Base-by-base conservation (phyloP, 2,888 invertebrate genomes). In the Acanthopleura granulata region DNA sequence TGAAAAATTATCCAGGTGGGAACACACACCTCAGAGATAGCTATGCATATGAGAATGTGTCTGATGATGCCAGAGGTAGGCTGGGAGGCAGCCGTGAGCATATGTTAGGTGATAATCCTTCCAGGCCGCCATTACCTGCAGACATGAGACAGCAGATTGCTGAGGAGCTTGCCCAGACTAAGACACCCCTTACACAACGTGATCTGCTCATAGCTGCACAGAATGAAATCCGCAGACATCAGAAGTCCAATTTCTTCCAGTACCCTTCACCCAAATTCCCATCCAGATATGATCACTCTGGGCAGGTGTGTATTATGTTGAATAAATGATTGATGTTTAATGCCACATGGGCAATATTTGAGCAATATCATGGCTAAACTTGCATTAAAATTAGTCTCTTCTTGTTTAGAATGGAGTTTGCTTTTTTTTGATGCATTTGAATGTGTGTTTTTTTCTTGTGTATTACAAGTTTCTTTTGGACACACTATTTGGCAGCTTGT, bases 111-210 rank as follows among this genome's bases (percentile, higher is more conserved):
- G 40, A 40, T 9, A 66, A 22, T 6, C 89, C 89, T 9, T 74
- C 77, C 16, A 76, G 89, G 71, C 89, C 89, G 18, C 88, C 89
- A 0, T 82, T 87, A n/a, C 89, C 89, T 0, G 82, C 82, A 0
- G 82, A 82, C 40, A 83, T 85, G 71, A 73, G 88, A 9, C 83
- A 84, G 70, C 81, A 85, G 79, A 81, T 88, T 50, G 86, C 87
- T 9, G 82, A 83, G 70, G 87, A 89, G 27, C 78, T 89, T 40
- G 89, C 88, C 9, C 78, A 86, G 72, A 76, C 83, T 0, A 81
- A 83, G 74, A 87, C 88, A 0, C 89, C 89, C 0, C 79, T 78
- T 57, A 86, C 87, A 3, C 83, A 83, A 62, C 72, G 81, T 25
- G 85, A 86, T 62, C 78, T 86, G 62, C 72, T 89, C 49, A 78